A percentile compares a stretch with the other conserved stretches of the same genome.
Conservation (phyloP, 2,113 vertebrate species). For the Coptodon rendalli region DNA sequence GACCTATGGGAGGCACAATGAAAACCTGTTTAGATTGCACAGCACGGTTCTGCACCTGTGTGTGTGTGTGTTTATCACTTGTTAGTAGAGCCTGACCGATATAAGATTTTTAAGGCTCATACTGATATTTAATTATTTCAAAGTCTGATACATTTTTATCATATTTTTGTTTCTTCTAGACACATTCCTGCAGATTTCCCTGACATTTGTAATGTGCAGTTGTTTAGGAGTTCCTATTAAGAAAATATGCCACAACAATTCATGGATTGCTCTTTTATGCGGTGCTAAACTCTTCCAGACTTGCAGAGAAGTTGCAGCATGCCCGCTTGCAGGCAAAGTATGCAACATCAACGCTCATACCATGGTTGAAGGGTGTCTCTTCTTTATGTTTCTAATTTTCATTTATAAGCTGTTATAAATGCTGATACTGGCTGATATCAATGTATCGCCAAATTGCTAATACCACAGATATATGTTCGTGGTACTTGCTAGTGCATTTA, state of each 20-base stretch:
- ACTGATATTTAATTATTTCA: neutral
- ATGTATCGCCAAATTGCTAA: neutral
- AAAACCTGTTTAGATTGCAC: constrained; percentile 20
- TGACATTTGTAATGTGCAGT: neutral
- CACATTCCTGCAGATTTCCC: neutral
- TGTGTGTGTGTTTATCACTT: neutral
- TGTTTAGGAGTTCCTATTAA: neutral
- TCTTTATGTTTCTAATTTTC: neutral
- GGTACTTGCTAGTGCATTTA: neutral
- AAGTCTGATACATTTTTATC: neutral
- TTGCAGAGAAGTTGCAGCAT: neutral
- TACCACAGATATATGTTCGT: neutral
- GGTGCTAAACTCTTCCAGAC: neutral
- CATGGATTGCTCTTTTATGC: neutral
- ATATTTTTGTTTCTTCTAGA: neutral
- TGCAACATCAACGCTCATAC: neutral
- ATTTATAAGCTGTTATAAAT: neutral
- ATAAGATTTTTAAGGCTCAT: neutral
- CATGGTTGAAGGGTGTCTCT: neutral
- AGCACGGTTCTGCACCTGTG: neutral
- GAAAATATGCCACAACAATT: neutral
- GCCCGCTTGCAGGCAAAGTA: neutral
- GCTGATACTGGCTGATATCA: neutral
- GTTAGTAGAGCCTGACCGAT: neutral
- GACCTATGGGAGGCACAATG: constrained; percentile 19